Evolutionary conservation across 2,888 invertebrate genomes (phyloP).

Genomic region (Luperina testacea): DNA sequence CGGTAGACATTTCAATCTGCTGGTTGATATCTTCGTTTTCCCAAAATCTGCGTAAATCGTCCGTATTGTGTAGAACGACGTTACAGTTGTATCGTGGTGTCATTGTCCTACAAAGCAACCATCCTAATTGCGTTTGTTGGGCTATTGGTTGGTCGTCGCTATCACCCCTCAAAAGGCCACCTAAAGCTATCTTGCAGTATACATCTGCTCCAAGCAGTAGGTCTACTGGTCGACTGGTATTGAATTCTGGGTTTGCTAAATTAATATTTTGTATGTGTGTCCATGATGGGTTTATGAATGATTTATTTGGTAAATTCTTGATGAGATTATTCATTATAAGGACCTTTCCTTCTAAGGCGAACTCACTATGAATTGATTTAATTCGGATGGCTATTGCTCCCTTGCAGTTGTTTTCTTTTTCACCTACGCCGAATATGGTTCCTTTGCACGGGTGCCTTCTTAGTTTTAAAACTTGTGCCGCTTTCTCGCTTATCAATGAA

Average conservation of each 20-base stretch:
- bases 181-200: no score
- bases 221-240: no score
- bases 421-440: slow-evolving; percentile 9
- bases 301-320: slow-evolving; percentile 1
- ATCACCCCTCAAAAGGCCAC: no score
- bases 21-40: no score
- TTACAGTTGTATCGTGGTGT: not conserved
- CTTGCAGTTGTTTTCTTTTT: slow-evolving; percentile 19
- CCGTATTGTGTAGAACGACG: no score
- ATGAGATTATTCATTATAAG: slow-evolving; percentile 2
- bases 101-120: slow-evolving; percentile 11
- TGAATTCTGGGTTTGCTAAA: not conserved
- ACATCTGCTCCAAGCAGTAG: no score
- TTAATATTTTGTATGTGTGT: slow-evolving; percentile 2
- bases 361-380: not conserved
- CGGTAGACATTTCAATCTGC: no score
- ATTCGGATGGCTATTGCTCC: not conserved
- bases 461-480: no score
- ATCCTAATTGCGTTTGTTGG: slow-evolving; percentile 13
- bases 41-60: no score
- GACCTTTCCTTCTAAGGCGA: not conserved
- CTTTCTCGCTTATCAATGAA: no score
- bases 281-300: not conserved
- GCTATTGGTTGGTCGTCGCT: slow-evolving; percentile 9
- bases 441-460: not conserved